Conservation (phyloP, 1,140 invertebrate genomes). For the Drosophila grimshawi region DNA sequence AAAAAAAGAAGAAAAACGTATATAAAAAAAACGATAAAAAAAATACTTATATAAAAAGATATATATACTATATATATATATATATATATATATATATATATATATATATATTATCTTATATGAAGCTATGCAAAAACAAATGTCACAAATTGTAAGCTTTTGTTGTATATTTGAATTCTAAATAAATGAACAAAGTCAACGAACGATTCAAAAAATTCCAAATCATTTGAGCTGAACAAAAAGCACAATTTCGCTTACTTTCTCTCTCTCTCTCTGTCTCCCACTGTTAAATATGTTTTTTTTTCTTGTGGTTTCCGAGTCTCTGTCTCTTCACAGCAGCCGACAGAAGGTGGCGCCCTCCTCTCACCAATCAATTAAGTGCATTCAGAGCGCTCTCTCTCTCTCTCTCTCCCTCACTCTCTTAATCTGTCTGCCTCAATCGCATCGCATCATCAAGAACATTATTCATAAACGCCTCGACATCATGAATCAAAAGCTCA, state of each 20-base stretch:
- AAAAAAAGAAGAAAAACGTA: slow-evolving; percentile 27
- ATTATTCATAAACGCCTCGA: slow-evolving; percentile 26
- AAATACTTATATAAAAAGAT: slow-evolving; percentile 28
- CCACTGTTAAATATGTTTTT: slow-evolving; percentile 23
- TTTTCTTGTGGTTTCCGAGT: slow-evolving; percentile 37
- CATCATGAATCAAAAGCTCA: slow-evolving; percentile 44
- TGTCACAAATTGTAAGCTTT: slow-evolving; percentile 76
- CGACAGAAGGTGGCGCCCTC: slow-evolving; percentile 32
- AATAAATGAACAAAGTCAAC: slow-evolving; percentile 69
- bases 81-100: slow-evolving; percentile 47
- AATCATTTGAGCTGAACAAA: slow-evolving; percentile 31
- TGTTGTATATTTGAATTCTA: slow-evolving; percentile 79
- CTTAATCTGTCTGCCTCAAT: slow-evolving; percentile 14
- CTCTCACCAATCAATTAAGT: slow-evolving; percentile 30
- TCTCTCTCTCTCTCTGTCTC: neutral
- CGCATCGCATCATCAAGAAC: slow-evolving; percentile 35
- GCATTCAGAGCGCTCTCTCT: slow-evolving; percentile 41
- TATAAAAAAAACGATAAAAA: slow-evolving; percentile 20
- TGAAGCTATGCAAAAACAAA: slow-evolving; percentile 46
- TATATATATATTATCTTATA: slow-evolving; percentile 42
- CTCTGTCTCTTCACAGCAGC: slow-evolving; percentile 48
- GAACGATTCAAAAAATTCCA: slow-evolving; percentile 31
- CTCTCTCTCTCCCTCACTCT: neutral
- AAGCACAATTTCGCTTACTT: slow-evolving; percentile 24
- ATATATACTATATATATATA: slow-evolving; percentile 37